These are phyloP conservation scores for Anolis sagrei DNA, from an alignment of 2,113 vertebrate genomes.

Conservation along the genomic window DNA sequence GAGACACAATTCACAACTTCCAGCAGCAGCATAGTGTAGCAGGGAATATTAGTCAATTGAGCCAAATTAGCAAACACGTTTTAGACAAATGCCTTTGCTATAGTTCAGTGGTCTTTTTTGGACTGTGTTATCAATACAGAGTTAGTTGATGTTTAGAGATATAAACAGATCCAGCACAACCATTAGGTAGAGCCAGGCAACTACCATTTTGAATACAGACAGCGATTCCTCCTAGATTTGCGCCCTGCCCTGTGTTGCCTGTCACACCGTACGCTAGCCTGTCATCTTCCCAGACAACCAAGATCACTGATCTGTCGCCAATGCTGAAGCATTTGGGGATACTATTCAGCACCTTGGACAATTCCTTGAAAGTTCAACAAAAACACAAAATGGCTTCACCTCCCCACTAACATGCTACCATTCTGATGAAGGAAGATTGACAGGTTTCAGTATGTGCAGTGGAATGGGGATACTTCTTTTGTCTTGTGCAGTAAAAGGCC, in stretches of 20 bases:
- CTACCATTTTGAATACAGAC: background rate
- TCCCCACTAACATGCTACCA: no score
- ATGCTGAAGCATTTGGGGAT: background rate
- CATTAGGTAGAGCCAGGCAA: background rate
- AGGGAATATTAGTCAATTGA: background rate
- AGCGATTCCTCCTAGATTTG: background rate
- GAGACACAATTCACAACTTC: background rate
- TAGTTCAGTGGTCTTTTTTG: background rate
- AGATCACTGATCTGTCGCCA: background rate
- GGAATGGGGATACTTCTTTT: background rate
- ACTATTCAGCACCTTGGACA: no score
- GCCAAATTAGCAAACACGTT: background rate
- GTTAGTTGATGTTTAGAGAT: background rate
- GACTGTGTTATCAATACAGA: background rate
- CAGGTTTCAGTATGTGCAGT: no score
- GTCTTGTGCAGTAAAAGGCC: background rate
- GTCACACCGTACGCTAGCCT: background rate
- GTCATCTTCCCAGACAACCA: background rate
- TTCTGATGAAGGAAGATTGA: no score
- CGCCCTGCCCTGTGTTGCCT: background rate
- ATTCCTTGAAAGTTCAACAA: no score
- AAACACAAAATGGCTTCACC: no score
- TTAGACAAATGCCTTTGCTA: background rate
- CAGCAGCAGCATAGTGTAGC: background rate
- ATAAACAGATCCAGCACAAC: background rate